Evolutionary conservation across 2,888 invertebrate genomes (phyloP), one percentile per base, ranked within the genome.

Genomic region (Metopia argyrocephala): DNA sequence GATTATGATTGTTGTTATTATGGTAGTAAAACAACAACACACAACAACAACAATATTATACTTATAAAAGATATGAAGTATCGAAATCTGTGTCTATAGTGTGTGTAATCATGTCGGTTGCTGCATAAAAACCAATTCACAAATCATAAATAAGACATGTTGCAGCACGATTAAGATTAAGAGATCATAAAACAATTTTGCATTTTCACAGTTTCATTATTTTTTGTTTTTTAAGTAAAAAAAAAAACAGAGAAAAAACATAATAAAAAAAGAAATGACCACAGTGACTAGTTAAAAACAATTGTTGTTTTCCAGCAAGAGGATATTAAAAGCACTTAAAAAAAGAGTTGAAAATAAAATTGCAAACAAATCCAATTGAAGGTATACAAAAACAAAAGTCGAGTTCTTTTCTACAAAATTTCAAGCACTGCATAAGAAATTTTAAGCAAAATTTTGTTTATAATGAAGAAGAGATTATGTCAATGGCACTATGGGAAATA

Each of bases 141-240:
- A 87, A 87, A 88, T 88, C 87, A 88, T 88, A 88, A 88, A 88
- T 88, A 87, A 87, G 87, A 85, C 85, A 86, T 86, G 85, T 85
- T 85, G 85, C 82, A 78, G 79, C 82, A 82, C 82, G 78, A 82
- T 82, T 78, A 78, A 82, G 82, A 82, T 82, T 82, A 82, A 82
- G 82, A 82, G 79, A 82, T 82, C 82, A 82, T 82, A 82, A 82
- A 82, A 80, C 79, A 82, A 82, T 82, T 82, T 82, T 82, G 82
- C 82, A 82, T 79, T 79, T 82, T 79, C 76, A 79, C 82, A 82
- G 73, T 74, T 81, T n/a, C n/a, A n/a, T n/a, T n/a, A n/a, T n/a
- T n/a, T n/a, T n/a, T n/a, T n/a, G n/a, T n/a, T n/a, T n/a, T 81
- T 81, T 64, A 57, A 65, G 69, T 45, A 28, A 57, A 69, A 70